Base-by-base conservation (phyloP, 2,113 vertebrate species). In the Etia nguti region DNA sequence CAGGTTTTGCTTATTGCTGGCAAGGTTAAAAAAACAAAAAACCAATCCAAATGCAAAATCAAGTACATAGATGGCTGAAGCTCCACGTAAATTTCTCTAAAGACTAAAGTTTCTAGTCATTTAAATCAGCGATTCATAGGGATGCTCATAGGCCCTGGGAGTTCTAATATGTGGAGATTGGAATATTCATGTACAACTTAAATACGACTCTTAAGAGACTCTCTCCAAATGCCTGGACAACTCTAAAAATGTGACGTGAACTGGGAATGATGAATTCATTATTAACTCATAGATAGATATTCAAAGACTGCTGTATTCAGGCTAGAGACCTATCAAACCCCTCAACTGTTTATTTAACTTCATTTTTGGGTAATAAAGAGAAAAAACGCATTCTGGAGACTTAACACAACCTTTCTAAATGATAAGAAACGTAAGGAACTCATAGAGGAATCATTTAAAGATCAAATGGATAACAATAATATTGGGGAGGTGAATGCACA, bases 171-270 rank as follows among this genome's bases (percentile, higher is more conserved):
- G 38, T 70, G 38, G 0, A 41, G 13, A 70, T 41, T 41, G 62
- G 12, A 70, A 70, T 70, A 43, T 43, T 70, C 36, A 24, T 70
- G 41, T 11, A 43, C 10, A 43, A 43, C 41, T 38, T 70, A 70
- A 70, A 70, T 70, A 3, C n/a, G 41, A 43, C 8, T 24, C 65
- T 70, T 70, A 0, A 24, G 7, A 70, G 36, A 24, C 7, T 0
- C 65, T 70, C 2, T 70, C 65, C 36, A 43, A 70, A 70, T 43
- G 36, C 65, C 36, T 15, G 11, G 20, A 24, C 60, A 70, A 41
- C 36, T 70, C 20, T 70, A 70, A 70, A 36, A 68, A 41, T 41
- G 18, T 68, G 36, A 68, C 9, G 20, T 24, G n/a, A 43, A 26
- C 12, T 70, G 13, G 65, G 8, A 70, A 43, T 70, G 38, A 43